Conservation (phyloP, 2,797 vertebrate genomes). For the Rachycentron canadum region DNA sequence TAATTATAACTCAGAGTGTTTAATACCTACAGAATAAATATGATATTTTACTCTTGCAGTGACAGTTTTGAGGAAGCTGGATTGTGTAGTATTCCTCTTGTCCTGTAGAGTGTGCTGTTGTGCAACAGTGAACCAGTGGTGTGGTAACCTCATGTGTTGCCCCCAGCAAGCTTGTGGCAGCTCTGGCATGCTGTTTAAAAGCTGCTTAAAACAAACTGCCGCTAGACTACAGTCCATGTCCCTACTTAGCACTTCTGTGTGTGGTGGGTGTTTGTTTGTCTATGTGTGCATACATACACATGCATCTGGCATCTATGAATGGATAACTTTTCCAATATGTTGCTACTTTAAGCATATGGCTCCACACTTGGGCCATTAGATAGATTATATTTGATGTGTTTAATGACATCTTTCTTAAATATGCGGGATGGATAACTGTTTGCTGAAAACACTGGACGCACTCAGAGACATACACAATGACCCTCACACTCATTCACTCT, state of each 20-base stretch:
- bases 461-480: constrained; percentile 46
- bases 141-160: constrained; percentile 32
- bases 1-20: not conserved
- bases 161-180: constrained; percentile 70
- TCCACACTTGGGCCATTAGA: constrained; percentile 24
- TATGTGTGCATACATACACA: not conserved
- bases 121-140: constrained; percentile 52
- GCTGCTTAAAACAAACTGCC: constrained; percentile 81
- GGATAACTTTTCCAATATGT: constrained; percentile 17
- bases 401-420: constrained; percentile 42
- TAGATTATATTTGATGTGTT: constrained; percentile 1
- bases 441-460: constrained; percentile 34
- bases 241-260: constrained; percentile 55
- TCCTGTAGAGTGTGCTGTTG: constrained; percentile 77
- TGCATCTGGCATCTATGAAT: constrained; percentile 40
- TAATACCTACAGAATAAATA: not conserved
- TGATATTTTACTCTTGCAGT: not conserved
- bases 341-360: constrained; percentile 8
- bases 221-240: constrained; percentile 66
- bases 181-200: constrained; percentile 81
- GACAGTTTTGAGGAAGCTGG: not conserved
- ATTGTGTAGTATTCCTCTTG: constrained; percentile 11
- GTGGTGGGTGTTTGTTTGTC: not conserved
- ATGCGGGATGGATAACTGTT: constrained; percentile 19
- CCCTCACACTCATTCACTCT: constrained; percentile 53